Percentiles rank a stretch among this genome's conserved stretches.
Conservation (phyloP, 2,888 invertebrate genomes). For the Temnothorax ravouxi region DNA sequence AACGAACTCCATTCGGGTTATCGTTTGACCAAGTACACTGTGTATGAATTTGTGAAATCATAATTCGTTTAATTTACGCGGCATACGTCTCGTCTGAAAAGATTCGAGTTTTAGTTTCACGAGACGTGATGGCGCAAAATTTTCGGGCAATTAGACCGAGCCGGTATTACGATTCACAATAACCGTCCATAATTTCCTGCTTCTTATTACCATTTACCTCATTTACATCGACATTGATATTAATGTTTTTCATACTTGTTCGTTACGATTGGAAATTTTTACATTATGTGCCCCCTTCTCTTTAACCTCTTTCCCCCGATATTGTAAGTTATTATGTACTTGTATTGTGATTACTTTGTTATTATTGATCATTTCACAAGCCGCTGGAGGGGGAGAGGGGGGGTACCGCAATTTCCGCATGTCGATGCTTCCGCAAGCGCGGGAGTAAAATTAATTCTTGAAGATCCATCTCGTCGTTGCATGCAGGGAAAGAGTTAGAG, state of each 20-base stretch:
- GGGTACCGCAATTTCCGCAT: conserved; percentile 5
- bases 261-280: not conserved
- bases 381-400: not conserved
- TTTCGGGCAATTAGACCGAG: conserved; percentile 5
- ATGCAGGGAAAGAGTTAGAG: not conserved
- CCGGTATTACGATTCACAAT: not conserved
- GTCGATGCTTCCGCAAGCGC: not conserved
- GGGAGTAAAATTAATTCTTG: not conserved
- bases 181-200: not conserved
- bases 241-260: not conserved
- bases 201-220: not conserved
- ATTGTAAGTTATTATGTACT: not conserved
- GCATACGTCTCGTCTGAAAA: not conserved
- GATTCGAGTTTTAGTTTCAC: not conserved
- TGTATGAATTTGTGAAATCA: conserved; percentile 32
- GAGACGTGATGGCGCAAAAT: not conserved
- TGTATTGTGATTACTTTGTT: not conserved
- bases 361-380: not conserved
- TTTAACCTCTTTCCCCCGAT: not conserved
- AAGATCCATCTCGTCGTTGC: conserved; percentile 28
- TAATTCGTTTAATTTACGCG: conserved; percentile 32
- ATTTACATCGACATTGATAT: not conserved
- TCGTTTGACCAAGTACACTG: not conserved
- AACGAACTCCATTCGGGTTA: conserved; percentile 31
- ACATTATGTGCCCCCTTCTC: too few species aligned